These are phyloP conservation scores for Clivina fossor DNA, from an alignment of 2,888 invertebrate genomes.

Conservation along the genomic window DNA sequence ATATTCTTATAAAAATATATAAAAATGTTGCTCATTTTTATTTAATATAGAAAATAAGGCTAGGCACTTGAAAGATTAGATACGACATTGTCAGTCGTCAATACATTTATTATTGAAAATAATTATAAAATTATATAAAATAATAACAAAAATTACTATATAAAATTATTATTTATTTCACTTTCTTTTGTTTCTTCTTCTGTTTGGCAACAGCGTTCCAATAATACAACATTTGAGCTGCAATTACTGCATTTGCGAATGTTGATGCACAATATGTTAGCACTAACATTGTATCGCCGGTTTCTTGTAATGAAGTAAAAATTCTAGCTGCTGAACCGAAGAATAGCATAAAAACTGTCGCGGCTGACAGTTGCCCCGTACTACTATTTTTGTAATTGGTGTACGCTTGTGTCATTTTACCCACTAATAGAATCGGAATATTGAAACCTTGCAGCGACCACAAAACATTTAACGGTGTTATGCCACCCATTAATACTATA, in stretches of 20 bases:
- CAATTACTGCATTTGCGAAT: constrained; percentile 78
- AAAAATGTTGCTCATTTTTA: too few relatives aligned
- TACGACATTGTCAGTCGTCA: too few relatives aligned
- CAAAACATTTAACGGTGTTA: constrained; percentile 72
- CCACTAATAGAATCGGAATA: constrained; percentile 79
- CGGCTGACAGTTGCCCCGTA: constrained; percentile 93
- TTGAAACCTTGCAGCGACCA: constrained; percentile 78
- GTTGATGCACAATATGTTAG: constrained; percentile 77
- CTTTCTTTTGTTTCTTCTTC: constrained; percentile 46
- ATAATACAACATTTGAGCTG: constrained; percentile 82
- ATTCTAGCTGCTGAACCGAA: constrained; percentile 90
- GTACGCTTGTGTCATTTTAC: constrained; percentile 86
- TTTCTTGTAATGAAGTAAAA: constrained; percentile 97
- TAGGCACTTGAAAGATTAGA: too few relatives aligned
- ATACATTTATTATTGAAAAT: too few relatives aligned
- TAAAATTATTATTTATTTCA: constrained; percentile 12
- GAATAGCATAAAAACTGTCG: constrained; percentile 83
- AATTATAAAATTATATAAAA: too few relatives aligned
- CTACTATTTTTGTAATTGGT: constrained; percentile 86
- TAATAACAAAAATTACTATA: too few relatives aligned
- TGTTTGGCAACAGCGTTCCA: constrained; percentile 64
- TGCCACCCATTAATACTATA: constrained; percentile 69
- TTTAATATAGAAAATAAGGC: too few relatives aligned
- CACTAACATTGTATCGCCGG: constrained; percentile 86
- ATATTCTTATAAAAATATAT: too few relatives aligned